Conservation (phyloP, 2,888 invertebrate genomes). For the Leucoptera coffeella region DNA sequence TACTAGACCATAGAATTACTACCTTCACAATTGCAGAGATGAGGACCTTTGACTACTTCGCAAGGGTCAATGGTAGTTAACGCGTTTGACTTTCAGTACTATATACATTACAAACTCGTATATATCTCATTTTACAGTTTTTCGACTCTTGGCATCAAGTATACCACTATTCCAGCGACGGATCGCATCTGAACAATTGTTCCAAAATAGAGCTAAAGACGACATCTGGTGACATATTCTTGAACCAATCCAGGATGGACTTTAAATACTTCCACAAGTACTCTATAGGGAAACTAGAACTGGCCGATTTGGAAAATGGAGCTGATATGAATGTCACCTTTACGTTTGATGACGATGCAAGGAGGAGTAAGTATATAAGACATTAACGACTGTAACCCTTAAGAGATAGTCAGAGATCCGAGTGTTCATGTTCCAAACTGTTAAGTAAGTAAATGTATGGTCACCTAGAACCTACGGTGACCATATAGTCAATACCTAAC, state of each 20-base stretch:
- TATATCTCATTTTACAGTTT: constrained; percentile 28
- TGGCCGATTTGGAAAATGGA: constrained; percentile 13
- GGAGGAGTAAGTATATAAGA: constrained; percentile 19
- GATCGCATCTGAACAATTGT: constrained; percentile 22
- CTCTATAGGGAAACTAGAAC: constrained; percentile 18
- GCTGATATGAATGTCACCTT: constrained; percentile 19
- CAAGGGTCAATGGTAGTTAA: too few species aligned
- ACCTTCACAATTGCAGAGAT: too few species aligned
- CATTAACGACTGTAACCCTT: neutral
- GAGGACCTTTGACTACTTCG: too few species aligned
- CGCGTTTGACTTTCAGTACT: too few species aligned
- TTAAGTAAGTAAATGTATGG: too few species aligned
- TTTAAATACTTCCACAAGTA: constrained; percentile 25
- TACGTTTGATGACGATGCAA: constrained; percentile 20
- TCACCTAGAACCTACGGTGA: too few species aligned
- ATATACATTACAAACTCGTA: too few species aligned
- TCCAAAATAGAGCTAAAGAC: constrained; percentile 19
- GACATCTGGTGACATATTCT: constrained; percentile 16
- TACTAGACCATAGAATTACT: too few species aligned
- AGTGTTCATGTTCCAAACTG: too few species aligned
- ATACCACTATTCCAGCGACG: constrained; percentile 27
- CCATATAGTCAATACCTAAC: too few species aligned
- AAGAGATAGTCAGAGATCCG: too few species aligned
- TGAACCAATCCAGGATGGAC: constrained; percentile 29
- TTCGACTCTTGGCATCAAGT: constrained; percentile 30